Evolutionary conservation across 2,888 invertebrate genomes (phyloP), one percentile per base, ranked within the genome.

Genomic region (Thymelicus acteon): DNA sequence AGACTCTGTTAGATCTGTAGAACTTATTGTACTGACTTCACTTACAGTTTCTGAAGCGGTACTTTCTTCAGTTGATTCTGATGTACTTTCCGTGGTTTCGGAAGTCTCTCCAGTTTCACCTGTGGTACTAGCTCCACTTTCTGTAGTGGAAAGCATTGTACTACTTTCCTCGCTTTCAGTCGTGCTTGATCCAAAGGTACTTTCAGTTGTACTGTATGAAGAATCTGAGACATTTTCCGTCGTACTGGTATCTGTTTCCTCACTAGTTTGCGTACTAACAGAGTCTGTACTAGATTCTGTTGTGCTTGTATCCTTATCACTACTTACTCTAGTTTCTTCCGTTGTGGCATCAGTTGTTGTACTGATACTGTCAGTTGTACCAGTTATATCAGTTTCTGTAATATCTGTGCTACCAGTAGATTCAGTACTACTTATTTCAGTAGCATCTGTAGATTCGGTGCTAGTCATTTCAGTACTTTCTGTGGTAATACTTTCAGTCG

Each of bases 81-180:
- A 75, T 7, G 48, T 31, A 49, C 37, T 15, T 12, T 44, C 47
- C 2, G 79, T 78, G 48, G 67, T 69, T 15, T 68, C 75, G 31
- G 73, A 48, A 37, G 74, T 67, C 61, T 65, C 69, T 58, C 74
- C 76, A 12, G 74, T 71, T 31, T 76, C 77, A 39, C 48, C 62
- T n/a, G 72, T 68, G 37, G 73, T 63, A 44, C 71, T 54, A 37
- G 61, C 48, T 47, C 44, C 60, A 37, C 67, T 60, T 48, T 48
- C 67, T 12, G 64, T 60, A 0, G 24, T 63, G 44, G 40, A 8
- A 8, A 8, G 7, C 6, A 40, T 7, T 6, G 75, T 73, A 24
- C 72, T 58, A 31, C 73, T 75, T 19, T 40, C 40, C 7, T 3
- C 49, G 2, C 54, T 24, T 48, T 54, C 66, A 0, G 40, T 65